Evolutionary conservation across 2,113 vertebrate species (phyloP).

Genomic region (Ailuropoda melanoleuca): DNA sequence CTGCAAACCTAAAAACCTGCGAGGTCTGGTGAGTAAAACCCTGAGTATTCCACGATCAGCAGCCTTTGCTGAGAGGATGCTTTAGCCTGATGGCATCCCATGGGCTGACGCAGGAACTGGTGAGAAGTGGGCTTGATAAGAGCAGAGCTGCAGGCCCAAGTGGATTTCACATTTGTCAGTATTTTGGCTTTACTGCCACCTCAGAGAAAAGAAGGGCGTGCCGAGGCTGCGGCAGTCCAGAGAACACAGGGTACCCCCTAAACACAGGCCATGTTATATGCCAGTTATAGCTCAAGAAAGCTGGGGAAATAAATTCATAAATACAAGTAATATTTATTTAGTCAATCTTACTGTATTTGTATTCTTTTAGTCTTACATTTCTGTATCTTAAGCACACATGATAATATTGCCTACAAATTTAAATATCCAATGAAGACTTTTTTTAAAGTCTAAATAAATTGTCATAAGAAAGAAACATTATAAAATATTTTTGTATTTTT

Average conservation of each 20-base stretch:
- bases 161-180: neutral
- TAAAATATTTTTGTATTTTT: constrained; percentile 26
- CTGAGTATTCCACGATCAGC: neutral
- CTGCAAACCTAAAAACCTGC: neutral
- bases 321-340: neutral
- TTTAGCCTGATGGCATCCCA: neutral
- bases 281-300: neutral
- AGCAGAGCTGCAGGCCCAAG: neutral
- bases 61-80: neutral
- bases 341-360: neutral
- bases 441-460: neutral
- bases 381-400: neutral
- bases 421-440: neutral
- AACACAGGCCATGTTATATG: too few relatives aligned
- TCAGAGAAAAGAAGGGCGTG: neutral
- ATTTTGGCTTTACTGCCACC: neutral
- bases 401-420: neutral
- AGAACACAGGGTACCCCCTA: neutral
- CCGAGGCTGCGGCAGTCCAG: neutral
- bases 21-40: neutral
- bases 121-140: neutral
- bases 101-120: neutral
- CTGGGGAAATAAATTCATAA: neutral
- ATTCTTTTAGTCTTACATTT: neutral
- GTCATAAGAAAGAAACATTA: neutral